A percentile compares a stretch with the other conserved stretches of the same genome.
Conservation (phyloP, 2,888 invertebrate species). For the Ophraella communa region DNA sequence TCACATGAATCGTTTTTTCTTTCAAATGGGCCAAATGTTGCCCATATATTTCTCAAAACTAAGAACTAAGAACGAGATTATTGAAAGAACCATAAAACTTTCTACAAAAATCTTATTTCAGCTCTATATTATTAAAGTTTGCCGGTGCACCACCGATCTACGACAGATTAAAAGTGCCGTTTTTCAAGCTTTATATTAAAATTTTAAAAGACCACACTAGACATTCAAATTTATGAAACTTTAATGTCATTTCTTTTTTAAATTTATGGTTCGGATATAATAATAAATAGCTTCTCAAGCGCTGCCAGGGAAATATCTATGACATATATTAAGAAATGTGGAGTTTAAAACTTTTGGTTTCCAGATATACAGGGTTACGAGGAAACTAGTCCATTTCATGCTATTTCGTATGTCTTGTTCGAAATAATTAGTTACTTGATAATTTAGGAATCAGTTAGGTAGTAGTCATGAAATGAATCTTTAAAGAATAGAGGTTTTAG, state of each 20-base stretch:
- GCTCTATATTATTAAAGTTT: constrained; percentile 34
- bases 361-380: background rate
- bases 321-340: constrained; percentile 30
- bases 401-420: no score
- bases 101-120: constrained; percentile 31
- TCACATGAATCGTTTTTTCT: constrained; percentile 1
- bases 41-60: constrained; percentile 14
- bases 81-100: constrained; percentile 35
- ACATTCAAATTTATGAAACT: constrained; percentile 37
- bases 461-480: no score
- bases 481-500: no score
- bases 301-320: constrained; percentile 4
- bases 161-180: constrained; percentile 45
- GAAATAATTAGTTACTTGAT: no score
- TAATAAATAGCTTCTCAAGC: constrained; percentile 29
- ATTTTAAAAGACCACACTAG: constrained; percentile 38
- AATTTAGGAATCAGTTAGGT: no score
- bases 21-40: background rate
- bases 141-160: constrained; percentile 26
- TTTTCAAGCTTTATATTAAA: constrained; percentile 44
- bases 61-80: constrained; percentile 26
- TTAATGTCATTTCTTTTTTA: constrained; percentile 31
- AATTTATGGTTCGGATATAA: constrained; percentile 32
- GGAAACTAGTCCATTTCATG: no score
- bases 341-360: constrained; percentile 4